A percentile compares a stretch with the other conserved stretches of the same genome.
Evolutionary conservation across 2,113 vertebrate genomes (phyloP).

Genomic region (zebrafish (Danio rerio)): DNA sequence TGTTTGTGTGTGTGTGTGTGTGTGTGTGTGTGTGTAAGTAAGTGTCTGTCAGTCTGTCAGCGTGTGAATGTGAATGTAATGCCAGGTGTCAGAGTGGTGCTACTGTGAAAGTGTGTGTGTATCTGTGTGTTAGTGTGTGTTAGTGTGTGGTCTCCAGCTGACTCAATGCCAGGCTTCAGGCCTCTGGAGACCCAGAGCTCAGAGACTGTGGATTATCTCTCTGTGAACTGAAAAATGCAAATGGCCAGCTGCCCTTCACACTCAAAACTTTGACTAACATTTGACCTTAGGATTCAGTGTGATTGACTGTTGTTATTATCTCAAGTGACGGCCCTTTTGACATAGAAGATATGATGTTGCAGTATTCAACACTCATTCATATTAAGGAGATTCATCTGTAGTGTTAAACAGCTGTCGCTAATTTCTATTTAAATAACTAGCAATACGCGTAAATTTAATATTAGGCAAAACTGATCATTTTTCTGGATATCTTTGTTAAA

Average conservation of each 20-base stretch:
- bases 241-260: slow-evolving; percentile 2
- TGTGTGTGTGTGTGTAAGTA: not conserved
- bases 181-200: not conserved
- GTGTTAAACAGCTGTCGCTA: no score
- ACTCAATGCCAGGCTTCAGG: not conserved
- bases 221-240: slow-evolving; percentile 18
- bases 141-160: slow-evolving; percentile 8
- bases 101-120: no score
- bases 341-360: not conserved
- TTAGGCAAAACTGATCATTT: no score
- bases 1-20: not conserved
- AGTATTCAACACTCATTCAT: not conserved
- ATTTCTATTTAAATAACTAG: no score
- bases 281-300: slow-evolving; percentile 14
- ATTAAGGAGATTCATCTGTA: no score
- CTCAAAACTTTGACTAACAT: slow-evolving; percentile 21
- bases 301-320: not conserved
- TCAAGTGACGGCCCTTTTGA: not conserved
- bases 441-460: no score
- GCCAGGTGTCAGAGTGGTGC: slow-evolving; percentile 6
- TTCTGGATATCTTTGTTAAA: no score
- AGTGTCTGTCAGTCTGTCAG: slow-evolving; percentile 7
- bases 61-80: slow-evolving; percentile 16
- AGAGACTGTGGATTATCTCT: slow-evolving; percentile 32
- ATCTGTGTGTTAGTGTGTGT: not conserved